These are phyloP conservation scores for Gastrophysa polygoni DNA, from an alignment of 2,888 invertebrate genomes.

Conservation along the genomic window DNA sequence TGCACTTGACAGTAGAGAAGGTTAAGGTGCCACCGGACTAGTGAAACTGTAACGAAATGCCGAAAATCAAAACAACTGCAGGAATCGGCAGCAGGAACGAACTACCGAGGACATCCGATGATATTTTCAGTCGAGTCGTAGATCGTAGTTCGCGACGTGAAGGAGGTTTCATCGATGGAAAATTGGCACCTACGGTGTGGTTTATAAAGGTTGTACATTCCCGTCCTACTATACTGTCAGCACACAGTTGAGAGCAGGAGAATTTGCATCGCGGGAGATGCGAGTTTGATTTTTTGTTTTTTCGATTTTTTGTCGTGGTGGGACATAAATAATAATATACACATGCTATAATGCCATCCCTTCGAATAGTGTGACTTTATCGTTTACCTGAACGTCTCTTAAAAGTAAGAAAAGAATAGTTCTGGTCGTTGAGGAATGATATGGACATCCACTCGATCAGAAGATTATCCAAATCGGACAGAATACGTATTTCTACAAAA, in stretches of 20 bases:
- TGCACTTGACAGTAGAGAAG: slow-evolving; percentile 9
- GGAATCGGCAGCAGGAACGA: slow-evolving; percentile 10
- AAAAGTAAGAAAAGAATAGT: too few relatives aligned
- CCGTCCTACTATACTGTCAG: neutral
- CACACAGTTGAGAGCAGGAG: neutral
- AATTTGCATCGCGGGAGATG: slow-evolving; percentile 1
- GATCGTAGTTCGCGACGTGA: neutral
- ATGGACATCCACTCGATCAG: too few relatives aligned
- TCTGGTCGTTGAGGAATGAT: too few relatives aligned
- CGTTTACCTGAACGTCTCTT: too few relatives aligned
- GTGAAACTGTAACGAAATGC: slow-evolving; percentile 12
- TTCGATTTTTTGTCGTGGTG: neutral
- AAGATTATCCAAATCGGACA: too few relatives aligned
- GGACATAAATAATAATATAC: neutral
- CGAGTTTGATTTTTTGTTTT: neutral
- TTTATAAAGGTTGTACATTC: neutral
- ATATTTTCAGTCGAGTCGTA: slow-evolving; percentile 6
- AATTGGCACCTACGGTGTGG: neutral
- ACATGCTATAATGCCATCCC: too few relatives aligned
- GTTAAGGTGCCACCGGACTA: neutral
- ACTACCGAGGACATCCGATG: slow-evolving; percentile 11
- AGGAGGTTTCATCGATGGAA: neutral
- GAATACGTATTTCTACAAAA: too few relatives aligned
- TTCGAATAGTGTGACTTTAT: too few relatives aligned
- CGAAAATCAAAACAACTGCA: slow-evolving; percentile 17